Conservation (phyloP, 1,140 invertebrate species). For the Drosophila ogumai region DNA sequence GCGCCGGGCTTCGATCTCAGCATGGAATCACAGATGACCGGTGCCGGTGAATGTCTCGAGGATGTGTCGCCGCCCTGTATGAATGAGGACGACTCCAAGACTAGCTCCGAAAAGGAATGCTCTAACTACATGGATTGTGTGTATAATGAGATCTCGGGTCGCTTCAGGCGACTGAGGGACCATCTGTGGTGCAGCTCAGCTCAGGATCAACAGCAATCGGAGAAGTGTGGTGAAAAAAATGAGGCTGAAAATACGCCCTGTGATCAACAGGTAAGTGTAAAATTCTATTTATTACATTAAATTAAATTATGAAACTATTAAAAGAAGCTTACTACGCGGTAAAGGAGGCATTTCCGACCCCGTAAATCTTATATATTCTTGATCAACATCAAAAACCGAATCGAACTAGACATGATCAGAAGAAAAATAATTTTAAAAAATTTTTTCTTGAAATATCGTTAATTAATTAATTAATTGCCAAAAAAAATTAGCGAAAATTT, state of each 20-base stretch:
- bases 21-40: neutral
- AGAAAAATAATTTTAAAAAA: too few relatives aligned
- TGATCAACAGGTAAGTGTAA: neutral
- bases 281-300: neutral
- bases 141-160: slow-evolving; percentile 50
- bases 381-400: too few relatives aligned
- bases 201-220: neutral
- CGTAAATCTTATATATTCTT: too few relatives aligned
- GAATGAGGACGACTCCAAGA: neutral
- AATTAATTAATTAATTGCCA: too few relatives aligned
- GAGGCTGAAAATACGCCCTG: neutral
- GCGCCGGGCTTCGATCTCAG: slow-evolving; percentile 19
- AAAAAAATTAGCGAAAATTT: too few relatives aligned
- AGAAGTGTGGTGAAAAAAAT: neutral
- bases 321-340: too few relatives aligned
- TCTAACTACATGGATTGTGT: slow-evolving; percentile 28
- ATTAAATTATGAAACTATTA: too few relatives aligned
- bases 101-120: neutral
- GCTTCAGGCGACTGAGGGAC: slow-evolving; percentile 24
- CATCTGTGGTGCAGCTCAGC: neutral
- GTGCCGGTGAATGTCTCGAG: slow-evolving; percentile 4
- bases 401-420: too few relatives aligned
- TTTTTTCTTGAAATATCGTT: too few relatives aligned
- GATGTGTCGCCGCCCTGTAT: slow-evolving; percentile 10
- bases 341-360: too few relatives aligned